Evolutionary conservation across 37 sponge, comb jelly and placozoan species (phyloP), one percentile per base, ranked within the genome.

Genomic region (Crambe crambe): DNA sequence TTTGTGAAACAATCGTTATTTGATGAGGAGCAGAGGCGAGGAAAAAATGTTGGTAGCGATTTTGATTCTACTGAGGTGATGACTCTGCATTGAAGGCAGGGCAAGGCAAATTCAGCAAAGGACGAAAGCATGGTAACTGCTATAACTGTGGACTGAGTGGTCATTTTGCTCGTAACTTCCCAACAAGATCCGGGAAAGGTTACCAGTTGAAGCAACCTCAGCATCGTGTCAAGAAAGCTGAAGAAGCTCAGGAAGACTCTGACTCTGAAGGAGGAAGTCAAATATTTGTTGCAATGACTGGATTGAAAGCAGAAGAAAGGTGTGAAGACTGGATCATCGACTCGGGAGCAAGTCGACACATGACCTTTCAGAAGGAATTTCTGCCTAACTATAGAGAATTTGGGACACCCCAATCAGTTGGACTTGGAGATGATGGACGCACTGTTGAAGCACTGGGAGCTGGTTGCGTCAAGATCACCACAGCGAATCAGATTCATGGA

Each of bases 361-460:
- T 87, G 88, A 87, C 77, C 6, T 70, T 27, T n/a, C 29, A 75
- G 0, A 67, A 67, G 59, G 51, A 75, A 20, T 31, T 81, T 25
- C 77, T 87, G 3, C 29, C 29, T 9, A 36, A 87, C 38, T 81
- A 81, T 30, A 26, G 60, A 34, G 72, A 67, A 37, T 81, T 81
- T 29, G 63, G 56, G 31, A 57, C 60, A 5, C 77, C 88, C 1
- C 65, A 87, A 40, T 47, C 31, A 32, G 88, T 87, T 36, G 73
- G 77, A 30, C 63, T 87, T 0, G 88, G 81, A 30, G 87, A 87
- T 75, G 87, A 87, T 75, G 88, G 88, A 9, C 67, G 51, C 18
- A 37, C 78, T 20, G 75, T 86, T 2, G 21, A 79, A 34, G 86
- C 86, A 26, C 29, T 86, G n/a, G 84, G 84, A 18, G 31, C 22